Base-by-base conservation (phyloP, 2,113 vertebrate genomes). In the Merops nubicus region DNA sequence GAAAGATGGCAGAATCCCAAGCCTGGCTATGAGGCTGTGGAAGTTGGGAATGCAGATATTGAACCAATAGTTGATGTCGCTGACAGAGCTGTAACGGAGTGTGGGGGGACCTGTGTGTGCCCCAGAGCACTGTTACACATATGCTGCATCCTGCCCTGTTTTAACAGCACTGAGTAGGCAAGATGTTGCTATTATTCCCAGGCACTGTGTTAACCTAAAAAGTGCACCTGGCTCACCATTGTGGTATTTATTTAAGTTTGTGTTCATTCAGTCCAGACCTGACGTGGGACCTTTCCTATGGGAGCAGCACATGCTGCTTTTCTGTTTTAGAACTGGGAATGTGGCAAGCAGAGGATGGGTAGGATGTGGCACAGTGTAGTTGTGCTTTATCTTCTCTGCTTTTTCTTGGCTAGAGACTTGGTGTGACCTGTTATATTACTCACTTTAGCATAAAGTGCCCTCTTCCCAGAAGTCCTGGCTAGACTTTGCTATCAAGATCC, bases 301-400 rank as follows among this genome's bases (percentile, higher is more conserved):
- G 6, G 15, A 70, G 14, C 28, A 47, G 59, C 6, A 1, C 3
- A 22, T 18, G 5, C 8, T 72, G 19, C 22, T 38, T 4, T 28
- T 76, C 34, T 28, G 15, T 63, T 72, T 47, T 36, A 76, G 85
- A 73, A 18, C 9, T 31, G 19, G 26, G 29, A 69, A 42, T 22
- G 8, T 19, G 31, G 17, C 33, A 11, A 22, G 9, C 20, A 47
- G 29, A 36, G 18, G 12, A 33, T 16, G 42, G 5, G 11, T 50
- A 31, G 43, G 38, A 63, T 18, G 11, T 11, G 43, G 15, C 9
- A n/a, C 7, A 7, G 19, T 7, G 9, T 2, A 0, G 3, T 7
- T 63, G 18, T 23, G 10, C 6, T 36, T 89, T 68, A 9, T 60
- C 20, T 74, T 70, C 51, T 45, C 23, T 74, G 25, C 4, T 65